Conservation (phyloP, 53 echinoderm and acorn worm genomes). For the Actinopyga echinites region DNA sequence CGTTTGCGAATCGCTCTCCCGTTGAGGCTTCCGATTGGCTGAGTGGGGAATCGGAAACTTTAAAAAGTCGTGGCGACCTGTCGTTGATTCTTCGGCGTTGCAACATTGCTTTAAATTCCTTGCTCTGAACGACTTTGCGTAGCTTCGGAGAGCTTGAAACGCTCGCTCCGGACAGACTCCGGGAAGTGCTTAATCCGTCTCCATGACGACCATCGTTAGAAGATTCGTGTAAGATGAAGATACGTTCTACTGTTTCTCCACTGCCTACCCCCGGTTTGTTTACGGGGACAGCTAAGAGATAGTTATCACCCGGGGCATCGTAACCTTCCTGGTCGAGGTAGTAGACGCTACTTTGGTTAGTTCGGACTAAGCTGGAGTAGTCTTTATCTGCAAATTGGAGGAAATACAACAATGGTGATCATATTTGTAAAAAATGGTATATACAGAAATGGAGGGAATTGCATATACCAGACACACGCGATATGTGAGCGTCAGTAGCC, state of each 20-base stretch:
- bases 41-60: not conserved
- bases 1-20: too few relatives aligned
- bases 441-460: too few relatives aligned
- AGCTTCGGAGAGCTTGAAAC: conserved; percentile 27
- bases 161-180: not conserved
- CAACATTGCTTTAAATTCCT: not conserved
- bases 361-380: too few relatives aligned
- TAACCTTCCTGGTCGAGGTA: conserved; percentile 1
- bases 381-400: not conserved
- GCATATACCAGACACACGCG: too few relatives aligned
- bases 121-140: not conserved
- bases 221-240: conserved; percentile 43
- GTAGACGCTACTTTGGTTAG: conserved; percentile 4
- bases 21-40: too few relatives aligned
- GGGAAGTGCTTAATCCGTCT: not conserved
- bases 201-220: not conserved
- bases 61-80: not conserved
- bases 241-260: conserved; percentile 57
- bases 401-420: not conserved
- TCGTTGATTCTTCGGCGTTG: not conserved
- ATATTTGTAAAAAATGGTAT: not conserved
- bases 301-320: conserved; percentile 5
- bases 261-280: conserved; percentile 56
- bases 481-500: too few relatives aligned
- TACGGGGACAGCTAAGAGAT: conserved; percentile 55